Evolutionary conservation across 2,797 vertebrate species (phyloP).

Genomic region (Alauda arvensis): DNA sequence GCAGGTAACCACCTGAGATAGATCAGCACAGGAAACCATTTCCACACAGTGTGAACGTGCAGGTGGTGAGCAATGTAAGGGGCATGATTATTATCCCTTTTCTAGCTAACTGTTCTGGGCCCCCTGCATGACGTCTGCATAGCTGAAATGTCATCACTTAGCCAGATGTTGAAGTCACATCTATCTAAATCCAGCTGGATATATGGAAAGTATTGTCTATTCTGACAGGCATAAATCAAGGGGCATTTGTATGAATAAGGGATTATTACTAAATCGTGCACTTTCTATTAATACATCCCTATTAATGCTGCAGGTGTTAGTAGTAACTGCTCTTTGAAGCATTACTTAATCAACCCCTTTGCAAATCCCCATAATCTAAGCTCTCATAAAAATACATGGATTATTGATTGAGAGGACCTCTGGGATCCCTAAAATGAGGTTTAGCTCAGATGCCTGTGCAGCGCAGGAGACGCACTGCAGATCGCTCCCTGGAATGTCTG

Average conservation of each 20-base stretch:
- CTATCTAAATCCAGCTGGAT: slow-evolving; percentile 41
- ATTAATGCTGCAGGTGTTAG: slow-evolving; percentile 74
- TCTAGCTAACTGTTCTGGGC: slow-evolving; percentile 26
- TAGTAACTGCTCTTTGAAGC: slow-evolving; percentile 70
- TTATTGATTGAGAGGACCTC: slow-evolving; percentile 76
- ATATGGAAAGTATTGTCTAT: slow-evolving; percentile 42
- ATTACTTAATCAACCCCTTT: slow-evolving; percentile 66
- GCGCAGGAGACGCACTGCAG: slow-evolving; percentile 56
- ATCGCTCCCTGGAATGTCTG: slow-evolving; percentile 55
- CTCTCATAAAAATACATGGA: slow-evolving; percentile 75
- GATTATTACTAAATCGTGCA: slow-evolving; percentile 56
- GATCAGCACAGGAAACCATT: slow-evolving; percentile 59
- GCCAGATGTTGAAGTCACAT: slow-evolving; percentile 67
- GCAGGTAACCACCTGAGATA: slow-evolving; percentile 55
- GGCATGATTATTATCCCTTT: slow-evolving; percentile 45
- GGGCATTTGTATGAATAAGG: slow-evolving; percentile 56
- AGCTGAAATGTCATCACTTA: slow-evolving; percentile 61
- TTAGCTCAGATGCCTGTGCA: slow-evolving; percentile 52
- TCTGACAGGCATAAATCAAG: slow-evolving; percentile 58
- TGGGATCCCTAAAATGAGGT: slow-evolving; percentile 69
- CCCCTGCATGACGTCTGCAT: slow-evolving; percentile 32
- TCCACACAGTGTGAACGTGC: slow-evolving; percentile 25
- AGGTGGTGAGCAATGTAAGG: slow-evolving; percentile 1
- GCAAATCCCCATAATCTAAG: slow-evolving; percentile 74
- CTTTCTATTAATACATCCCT: slow-evolving; percentile 69